phyloP scores from a whole-genome alignment of 2,113 vertebrate species.

The Elgaria multicarinata region DNA sequence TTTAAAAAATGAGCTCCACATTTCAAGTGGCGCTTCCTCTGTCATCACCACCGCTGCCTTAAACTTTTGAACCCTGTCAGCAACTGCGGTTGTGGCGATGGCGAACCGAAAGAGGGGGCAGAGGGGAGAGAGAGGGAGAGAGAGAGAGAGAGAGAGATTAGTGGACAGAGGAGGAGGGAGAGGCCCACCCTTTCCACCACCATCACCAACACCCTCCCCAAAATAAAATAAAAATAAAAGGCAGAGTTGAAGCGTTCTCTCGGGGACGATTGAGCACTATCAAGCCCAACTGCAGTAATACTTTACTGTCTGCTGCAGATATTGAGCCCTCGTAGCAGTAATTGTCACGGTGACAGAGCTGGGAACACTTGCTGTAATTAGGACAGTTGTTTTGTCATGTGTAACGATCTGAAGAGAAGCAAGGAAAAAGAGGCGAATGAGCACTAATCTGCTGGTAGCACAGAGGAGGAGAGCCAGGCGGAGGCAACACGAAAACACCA shows the following conservation, averaged over 20 bases:
- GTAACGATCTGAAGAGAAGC: conserved; percentile 77
- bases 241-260: conserved; percentile 48
- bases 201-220: too few species aligned
- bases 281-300: conserved; percentile 72
- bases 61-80: conserved; percentile 59
- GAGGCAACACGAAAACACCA: conserved; percentile 9
- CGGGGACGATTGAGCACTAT: conserved; percentile 71
- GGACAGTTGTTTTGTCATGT: conserved; percentile 79
- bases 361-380: conserved; percentile 76
- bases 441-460: conserved; percentile 65
- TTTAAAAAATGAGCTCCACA: conserved; percentile 9
- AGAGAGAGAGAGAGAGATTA: too few species aligned
- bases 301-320: conserved; percentile 71
- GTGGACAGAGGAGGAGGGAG: not conserved
- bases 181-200: not conserved
- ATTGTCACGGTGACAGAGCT: conserved; percentile 73
- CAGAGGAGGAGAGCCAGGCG: conserved; percentile 55
- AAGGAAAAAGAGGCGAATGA: conserved; percentile 68
- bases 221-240: not conserved
- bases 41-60: conserved; percentile 23
- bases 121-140: conserved; percentile 39
- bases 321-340: conserved; percentile 73
- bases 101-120: not conserved
- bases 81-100: conserved; percentile 1
- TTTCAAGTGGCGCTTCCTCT: not conserved